A percentile compares a stretch with the other conserved stretches of the same genome.
These are phyloP conservation scores for Fissipunctia ypsillon DNA, from an alignment of 2,888 invertebrate genomes.

Conservation along the genomic window DNA sequence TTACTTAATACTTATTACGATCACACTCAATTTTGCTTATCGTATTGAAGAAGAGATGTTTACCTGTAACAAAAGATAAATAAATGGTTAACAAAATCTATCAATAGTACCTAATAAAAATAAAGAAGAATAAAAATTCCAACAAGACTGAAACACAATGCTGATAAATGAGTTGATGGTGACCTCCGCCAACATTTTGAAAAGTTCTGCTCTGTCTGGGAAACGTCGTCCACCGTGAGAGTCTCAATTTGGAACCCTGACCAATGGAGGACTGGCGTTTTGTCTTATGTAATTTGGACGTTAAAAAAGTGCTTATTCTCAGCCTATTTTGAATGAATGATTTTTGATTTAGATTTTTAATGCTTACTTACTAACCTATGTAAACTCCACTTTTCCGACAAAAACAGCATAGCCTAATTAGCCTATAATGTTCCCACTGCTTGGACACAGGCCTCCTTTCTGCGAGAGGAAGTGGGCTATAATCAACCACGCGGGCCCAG, in stretches of 20 bases:
- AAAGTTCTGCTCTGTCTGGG: too few species aligned
- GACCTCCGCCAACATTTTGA: not conserved
- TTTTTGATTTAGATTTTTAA: not conserved
- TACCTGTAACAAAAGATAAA: conserved; percentile 44
- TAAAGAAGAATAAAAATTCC: not conserved
- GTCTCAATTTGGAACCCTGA: not conserved
- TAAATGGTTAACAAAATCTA: not conserved
- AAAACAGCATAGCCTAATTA: too few species aligned
- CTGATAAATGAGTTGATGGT: not conserved
- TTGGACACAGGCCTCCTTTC: too few species aligned
- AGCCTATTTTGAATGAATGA: not conserved
- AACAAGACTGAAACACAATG: not conserved
- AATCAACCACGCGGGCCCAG: too few species aligned
- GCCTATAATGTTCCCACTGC: too few species aligned
- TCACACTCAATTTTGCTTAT: too few species aligned
- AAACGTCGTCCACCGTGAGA: not conserved
- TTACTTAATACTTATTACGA: not conserved
- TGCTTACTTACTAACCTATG: too few species aligned
- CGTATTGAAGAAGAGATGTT: not conserved
- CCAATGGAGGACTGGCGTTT: too few species aligned
- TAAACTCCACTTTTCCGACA: not conserved
- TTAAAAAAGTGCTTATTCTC: not conserved
- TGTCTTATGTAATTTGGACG: not conserved
- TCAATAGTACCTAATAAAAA: not conserved
- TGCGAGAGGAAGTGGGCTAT: too few species aligned